phyloP scores from a whole-genome alignment of 2,888 invertebrate species.

The Portevinia maculata region DNA sequence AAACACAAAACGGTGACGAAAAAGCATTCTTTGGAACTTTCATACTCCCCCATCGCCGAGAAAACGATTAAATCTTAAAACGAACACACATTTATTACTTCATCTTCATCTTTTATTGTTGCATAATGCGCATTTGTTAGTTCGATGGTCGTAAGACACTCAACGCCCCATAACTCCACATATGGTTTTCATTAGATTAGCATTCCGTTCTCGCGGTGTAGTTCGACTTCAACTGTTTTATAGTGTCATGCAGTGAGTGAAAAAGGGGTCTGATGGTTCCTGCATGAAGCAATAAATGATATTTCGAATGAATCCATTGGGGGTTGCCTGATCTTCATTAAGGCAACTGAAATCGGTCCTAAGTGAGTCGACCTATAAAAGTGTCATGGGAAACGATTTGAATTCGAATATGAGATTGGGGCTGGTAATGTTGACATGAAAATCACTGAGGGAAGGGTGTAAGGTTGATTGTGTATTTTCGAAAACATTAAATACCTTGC shows the following conservation, averaged over 20 bases:
- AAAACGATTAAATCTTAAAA: constrained; percentile 50
- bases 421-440: constrained; percentile 65
- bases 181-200: constrained; percentile 74
- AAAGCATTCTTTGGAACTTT: background rate
- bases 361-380: constrained; percentile 74
- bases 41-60: background rate
- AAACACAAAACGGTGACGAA: background rate
- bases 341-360: constrained; percentile 56
- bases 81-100: constrained; percentile 50
- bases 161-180: constrained; percentile 68
- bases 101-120: constrained; percentile 68
- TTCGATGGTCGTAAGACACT: constrained; percentile 70
- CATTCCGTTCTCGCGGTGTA: constrained; percentile 62
- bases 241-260: constrained; percentile 42
- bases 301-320: constrained; percentile 56
- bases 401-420: constrained; percentile 56
- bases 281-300: constrained; percentile 45
- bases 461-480: constrained; percentile 1
- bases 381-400: constrained; percentile 74
- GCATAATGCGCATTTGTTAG: constrained; percentile 73
- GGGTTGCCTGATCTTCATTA: constrained; percentile 60
- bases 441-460: constrained; percentile 47
- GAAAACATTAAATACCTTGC: constrained; percentile 38
- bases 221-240: constrained; percentile 26
- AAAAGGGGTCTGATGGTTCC: constrained; percentile 72